These are phyloP conservation scores for Phyto melanocephala DNA, from an alignment of 2,888 invertebrate species.

Conservation along the genomic window DNA sequence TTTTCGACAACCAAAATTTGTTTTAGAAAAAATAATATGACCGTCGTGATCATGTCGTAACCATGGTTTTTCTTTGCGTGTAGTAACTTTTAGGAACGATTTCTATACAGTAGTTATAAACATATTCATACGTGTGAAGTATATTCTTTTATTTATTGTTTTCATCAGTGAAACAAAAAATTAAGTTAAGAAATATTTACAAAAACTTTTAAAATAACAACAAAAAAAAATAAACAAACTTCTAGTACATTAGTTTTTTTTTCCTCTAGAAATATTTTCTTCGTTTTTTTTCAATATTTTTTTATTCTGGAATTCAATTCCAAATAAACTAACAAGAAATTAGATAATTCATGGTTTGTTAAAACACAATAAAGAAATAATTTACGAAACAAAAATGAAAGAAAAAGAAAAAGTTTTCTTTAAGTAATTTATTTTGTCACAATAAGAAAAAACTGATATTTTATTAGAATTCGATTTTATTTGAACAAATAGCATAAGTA, in stretches of 20 bases:
- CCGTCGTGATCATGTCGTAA: no score
- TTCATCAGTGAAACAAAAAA: no score
- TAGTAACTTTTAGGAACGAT: no score
- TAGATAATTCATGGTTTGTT: slow-evolving; percentile 58
- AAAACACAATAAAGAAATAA: slow-evolving; percentile 59
- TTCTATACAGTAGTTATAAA: no score
- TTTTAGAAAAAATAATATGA: no score
- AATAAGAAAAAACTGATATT: slow-evolving; percentile 50
- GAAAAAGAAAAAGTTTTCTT: slow-evolving; percentile 23
- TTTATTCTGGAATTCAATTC: no score
- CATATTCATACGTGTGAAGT: no score
- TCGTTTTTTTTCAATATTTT: neutral
- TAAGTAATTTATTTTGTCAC: slow-evolving; percentile 54
- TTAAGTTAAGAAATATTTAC: neutral
- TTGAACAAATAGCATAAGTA: no score
- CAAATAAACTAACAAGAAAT: slow-evolving; percentile 37
- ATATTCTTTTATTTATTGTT: no score
- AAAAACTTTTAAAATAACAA: neutral
- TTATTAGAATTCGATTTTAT: slow-evolving; percentile 47
- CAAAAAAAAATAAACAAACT: neutral
- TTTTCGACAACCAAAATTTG: no score
- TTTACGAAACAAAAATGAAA: slow-evolving; percentile 25
- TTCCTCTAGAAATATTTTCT: neutral
- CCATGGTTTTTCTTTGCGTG: no score
- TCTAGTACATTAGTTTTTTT: neutral